Evolutionary conservation across 2,113 vertebrate genomes (phyloP).

Genomic region (Heterochromis multidens): DNA sequence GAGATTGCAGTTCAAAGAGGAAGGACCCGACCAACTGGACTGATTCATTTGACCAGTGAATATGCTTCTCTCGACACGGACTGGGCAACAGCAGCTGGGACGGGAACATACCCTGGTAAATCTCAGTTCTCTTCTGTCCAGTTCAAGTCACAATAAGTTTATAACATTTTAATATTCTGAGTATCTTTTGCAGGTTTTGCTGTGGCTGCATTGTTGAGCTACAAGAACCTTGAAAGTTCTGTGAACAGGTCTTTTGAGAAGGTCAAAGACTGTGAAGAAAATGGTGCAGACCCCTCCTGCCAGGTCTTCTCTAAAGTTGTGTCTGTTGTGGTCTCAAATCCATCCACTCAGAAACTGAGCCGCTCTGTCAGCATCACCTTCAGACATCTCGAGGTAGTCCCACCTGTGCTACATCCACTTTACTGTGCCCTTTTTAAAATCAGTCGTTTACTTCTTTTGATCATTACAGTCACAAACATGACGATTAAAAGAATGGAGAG

Average conservation of each 20-base stretch:
- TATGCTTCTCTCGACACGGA: constrained; percentile 62
- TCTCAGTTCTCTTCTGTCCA: neutral
- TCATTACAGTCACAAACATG: neutral
- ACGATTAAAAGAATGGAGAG: neutral
- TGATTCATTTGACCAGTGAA: constrained; percentile 51
- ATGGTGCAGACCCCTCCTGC: constrained; percentile 6
- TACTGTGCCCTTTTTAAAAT: no score
- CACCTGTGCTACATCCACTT: neutral
- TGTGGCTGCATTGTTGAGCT: constrained; percentile 75
- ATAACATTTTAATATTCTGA: neutral
- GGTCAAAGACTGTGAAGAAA: neutral
- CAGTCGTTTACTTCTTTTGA: neutral
- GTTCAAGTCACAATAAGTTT: neutral
- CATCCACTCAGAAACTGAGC: constrained; percentile 51
- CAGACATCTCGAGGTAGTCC: constrained; percentile 58
- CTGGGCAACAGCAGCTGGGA: constrained; percentile 68
- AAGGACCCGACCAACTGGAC: constrained; percentile 16
- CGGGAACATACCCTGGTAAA: constrained; percentile 45
- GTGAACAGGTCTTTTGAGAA: constrained; percentile 52
- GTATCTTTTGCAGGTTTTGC: constrained; percentile 62
- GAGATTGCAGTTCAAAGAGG: constrained; percentile 63
- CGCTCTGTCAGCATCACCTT: constrained; percentile 70
- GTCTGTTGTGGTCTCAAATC: constrained; percentile 77
- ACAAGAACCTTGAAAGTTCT: constrained; percentile 52
- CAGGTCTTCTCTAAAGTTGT: constrained; percentile 64